Evolutionary conservation across 1,140 invertebrate species (phyloP).

Genomic region (Sarcophaga bullata): DNA sequence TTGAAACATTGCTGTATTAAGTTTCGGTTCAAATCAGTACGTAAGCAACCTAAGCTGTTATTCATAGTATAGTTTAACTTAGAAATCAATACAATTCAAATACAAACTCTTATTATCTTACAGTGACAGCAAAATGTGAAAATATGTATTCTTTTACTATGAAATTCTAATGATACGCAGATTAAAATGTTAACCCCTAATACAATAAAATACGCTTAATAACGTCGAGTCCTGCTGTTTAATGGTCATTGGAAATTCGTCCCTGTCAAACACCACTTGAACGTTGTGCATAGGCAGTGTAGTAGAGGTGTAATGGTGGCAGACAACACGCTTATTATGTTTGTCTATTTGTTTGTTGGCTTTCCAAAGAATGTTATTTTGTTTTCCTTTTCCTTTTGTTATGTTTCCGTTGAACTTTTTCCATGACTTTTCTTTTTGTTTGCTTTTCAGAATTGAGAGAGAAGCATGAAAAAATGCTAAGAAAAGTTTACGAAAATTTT

Average conservation of each 20-base stretch:
- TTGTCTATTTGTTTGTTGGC: background rate
- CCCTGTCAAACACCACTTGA: conserved; percentile 10
- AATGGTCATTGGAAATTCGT: conserved; percentile 31
- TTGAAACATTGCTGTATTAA: no score
- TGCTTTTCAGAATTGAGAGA: background rate
- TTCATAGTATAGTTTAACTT: no score
- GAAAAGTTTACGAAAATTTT: no score
- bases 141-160: no score
- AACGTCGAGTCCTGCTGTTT: background rate
- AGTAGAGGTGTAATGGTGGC: background rate
- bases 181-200: background rate
- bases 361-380: background rate
- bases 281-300: background rate
- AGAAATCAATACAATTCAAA: no score
- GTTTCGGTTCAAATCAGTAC: no score
- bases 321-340: background rate
- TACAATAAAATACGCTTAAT: background rate
- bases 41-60: no score
- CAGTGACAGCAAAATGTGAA: no score
- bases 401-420: background rate
- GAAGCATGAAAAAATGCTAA: no score
- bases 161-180: no score
- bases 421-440: background rate
- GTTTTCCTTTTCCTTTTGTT: background rate
- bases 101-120: no score